Evolutionary conservation across 2,113 vertebrate genomes (phyloP), one percentile per base, ranked within the genome.

Genomic region (Anthoscopus minutus): DNA sequence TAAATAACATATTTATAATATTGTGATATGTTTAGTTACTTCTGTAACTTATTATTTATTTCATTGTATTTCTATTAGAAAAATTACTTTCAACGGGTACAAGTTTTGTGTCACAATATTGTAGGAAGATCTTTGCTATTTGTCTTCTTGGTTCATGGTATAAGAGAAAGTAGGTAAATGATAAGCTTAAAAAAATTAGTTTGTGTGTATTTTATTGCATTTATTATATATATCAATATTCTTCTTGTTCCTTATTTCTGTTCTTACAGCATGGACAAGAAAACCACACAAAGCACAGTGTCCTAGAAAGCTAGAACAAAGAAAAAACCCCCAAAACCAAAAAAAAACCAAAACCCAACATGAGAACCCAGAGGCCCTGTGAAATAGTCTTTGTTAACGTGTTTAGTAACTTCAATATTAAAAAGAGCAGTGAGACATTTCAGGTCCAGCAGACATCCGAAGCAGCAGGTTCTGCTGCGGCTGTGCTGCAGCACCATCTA

Each of bases 401-500:
- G 5, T 31, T 78, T 8, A 38, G 19, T 21, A 77, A 48, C 13
- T 44, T 60, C 22, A 23, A 0, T 7, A 13, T 19, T 24, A 11
- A 37, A 33, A 28, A 19, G 19, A 28, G 22, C 44, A 14, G 2
- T 3, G 61, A 47, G 33, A 33, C 16, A 1, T 30, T 57, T 33
- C 54, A 30, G 76, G 11, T 2, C 3, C 16, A 0, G 15, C 16
- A 7, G 8, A 1, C 9, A 24, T 6, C 13, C 15, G 47, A 54
- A 30, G 40, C 47, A 4, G 37, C 27, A 2, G 50, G 30, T 28
- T 57, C 2, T 9, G 48, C 10, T 89, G 97, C 15, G 21, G 10
- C 80, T 96, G 97, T 93, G 80, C 81, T 86, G 82, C 85, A 97
- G 97, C 97, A 60, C 98, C 98, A 97, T 83, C 98, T 98, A 95